These are phyloP conservation scores for Periphyllus acericola DNA, from an alignment of 2,888 invertebrate species.

Conservation along the genomic window DNA sequence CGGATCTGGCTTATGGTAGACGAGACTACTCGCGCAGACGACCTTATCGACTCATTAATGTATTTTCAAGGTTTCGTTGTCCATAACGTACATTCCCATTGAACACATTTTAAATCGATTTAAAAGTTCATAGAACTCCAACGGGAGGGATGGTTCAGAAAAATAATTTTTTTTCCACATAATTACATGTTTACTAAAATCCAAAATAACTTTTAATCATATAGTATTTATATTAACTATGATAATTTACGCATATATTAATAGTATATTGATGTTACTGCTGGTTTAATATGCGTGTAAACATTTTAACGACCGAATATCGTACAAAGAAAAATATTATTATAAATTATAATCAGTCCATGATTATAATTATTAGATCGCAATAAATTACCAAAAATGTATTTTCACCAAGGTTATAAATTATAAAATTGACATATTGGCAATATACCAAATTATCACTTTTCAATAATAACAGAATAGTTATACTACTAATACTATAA, in stretches of 20 bases:
- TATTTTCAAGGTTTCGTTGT: constrained; percentile 54
- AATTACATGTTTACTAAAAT: background rate
- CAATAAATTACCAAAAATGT: background rate
- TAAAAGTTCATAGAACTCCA: constrained; percentile 52
- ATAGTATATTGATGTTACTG: background rate
- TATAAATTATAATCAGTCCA: background rate
- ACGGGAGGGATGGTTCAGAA: background rate
- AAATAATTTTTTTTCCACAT: background rate
- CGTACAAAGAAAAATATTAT: background rate
- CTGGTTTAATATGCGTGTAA: background rate
- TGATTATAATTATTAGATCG: constrained; percentile 18
- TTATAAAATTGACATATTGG: constrained; percentile 37
- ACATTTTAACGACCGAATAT: background rate
- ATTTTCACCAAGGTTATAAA: constrained; percentile 13
- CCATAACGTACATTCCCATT: constrained; percentile 48
- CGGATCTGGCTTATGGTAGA: constrained; percentile 41
- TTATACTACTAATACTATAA: constrained; percentile 2
- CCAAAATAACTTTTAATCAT: background rate
- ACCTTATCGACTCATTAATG: constrained; percentile 59
- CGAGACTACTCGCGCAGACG: constrained; percentile 56
- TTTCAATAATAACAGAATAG: constrained; percentile 13
- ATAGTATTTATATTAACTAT: background rate
- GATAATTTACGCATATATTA: background rate
- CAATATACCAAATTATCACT: constrained; percentile 17
- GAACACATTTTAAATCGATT: constrained; percentile 30